Evolutionary conservation across 2,888 invertebrate genomes (phyloP).

Genomic region (Lapara coniferarum): DNA sequence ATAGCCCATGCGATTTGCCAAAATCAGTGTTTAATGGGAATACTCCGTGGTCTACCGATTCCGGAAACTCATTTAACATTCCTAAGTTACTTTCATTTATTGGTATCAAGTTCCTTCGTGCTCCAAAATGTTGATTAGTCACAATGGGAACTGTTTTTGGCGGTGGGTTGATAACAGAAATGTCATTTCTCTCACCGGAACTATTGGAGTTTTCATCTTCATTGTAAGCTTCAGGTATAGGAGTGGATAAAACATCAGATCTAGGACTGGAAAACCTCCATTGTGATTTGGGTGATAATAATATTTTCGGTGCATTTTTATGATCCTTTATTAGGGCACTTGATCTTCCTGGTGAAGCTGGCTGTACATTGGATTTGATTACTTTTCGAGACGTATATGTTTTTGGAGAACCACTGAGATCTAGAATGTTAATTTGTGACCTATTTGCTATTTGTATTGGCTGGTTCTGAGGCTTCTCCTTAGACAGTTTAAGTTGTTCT

Average conservation of each 20-base stretch:
- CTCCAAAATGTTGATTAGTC: conserved; percentile 78
- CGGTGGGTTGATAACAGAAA: conserved; percentile 60
- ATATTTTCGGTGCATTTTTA: conserved; percentile 85
- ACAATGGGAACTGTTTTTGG: conserved; percentile 77
- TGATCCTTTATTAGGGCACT: conserved; percentile 78
- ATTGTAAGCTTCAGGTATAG: conserved; percentile 92
- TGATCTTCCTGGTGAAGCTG: conserved; percentile 82
- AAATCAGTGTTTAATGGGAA: conserved; percentile 75
- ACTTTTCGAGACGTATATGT: conserved; percentile 86
- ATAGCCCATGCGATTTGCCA: conserved; percentile 56
- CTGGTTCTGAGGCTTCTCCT: conserved; percentile 75
- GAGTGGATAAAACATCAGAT: conserved; percentile 92
- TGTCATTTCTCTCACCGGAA: conserved; percentile 81
- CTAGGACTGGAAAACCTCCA: conserved; percentile 90
- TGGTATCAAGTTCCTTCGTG: conserved; percentile 74
- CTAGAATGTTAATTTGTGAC: conserved; percentile 86
- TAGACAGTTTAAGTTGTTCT: conserved; percentile 89
- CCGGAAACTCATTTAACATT: conserved; percentile 57
- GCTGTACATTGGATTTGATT: conserved; percentile 75
- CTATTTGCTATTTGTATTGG: conserved; percentile 60
- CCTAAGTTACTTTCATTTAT: conserved; percentile 65
- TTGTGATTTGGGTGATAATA: conserved; percentile 87
- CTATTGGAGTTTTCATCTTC: conserved; percentile 89
- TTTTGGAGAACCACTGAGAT: conserved; percentile 88
- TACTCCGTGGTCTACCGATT: conserved; percentile 69